Evolutionary conservation across 2,797 vertebrate genomes (phyloP), one percentile per base, ranked within the genome.

Genomic region (Microctenopoma steveboyesi): DNA sequence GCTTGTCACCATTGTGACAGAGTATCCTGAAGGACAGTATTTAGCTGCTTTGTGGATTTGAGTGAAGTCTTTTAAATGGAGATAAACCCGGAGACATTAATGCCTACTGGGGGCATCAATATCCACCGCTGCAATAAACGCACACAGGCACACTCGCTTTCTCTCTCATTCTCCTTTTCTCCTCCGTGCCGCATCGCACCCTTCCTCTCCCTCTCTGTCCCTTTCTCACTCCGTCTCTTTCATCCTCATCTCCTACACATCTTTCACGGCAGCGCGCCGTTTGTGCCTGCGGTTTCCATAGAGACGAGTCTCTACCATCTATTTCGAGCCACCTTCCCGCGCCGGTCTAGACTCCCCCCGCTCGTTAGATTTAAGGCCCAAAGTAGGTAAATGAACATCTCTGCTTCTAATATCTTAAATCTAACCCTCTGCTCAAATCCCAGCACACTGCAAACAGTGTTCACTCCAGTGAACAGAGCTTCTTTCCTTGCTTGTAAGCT

Each of bases 241-340:
- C 83, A 88, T 91, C 84, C 86, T 82, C 82, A 52, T 91, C 87
- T 86, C 83, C 81, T 81, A 78, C 89, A 91, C 82, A 85, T 89
- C 85, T 91, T 89, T 86, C 79, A 88, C 81, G 80, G 86, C 80
- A 71, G 78, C 62, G 82, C 75, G 81, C 73, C 83, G 88, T 90
- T 89, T 88, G 87, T 16, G 79, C 83, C 87, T 68, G 69, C 57
- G 76, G 91, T 92, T 92, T 90, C 91, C 91, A 92, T 92, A 86
- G 91, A 88, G 88, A 92, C 90, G 61, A 88, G 81, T 80, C 79
- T 79, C 89, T 91, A 81, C 86, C 67, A n/a, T 91, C 90, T 92
- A 91, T 92, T 92, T 91, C 79, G 7, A 87, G 89, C 88, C 64
- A 70, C 88, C 86, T 89, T 87, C 81, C 81, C 74, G 62, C 61